These are phyloP conservation scores for Erebia aethiops DNA, from an alignment of 2,888 invertebrate species.

Conservation along the genomic window DNA sequence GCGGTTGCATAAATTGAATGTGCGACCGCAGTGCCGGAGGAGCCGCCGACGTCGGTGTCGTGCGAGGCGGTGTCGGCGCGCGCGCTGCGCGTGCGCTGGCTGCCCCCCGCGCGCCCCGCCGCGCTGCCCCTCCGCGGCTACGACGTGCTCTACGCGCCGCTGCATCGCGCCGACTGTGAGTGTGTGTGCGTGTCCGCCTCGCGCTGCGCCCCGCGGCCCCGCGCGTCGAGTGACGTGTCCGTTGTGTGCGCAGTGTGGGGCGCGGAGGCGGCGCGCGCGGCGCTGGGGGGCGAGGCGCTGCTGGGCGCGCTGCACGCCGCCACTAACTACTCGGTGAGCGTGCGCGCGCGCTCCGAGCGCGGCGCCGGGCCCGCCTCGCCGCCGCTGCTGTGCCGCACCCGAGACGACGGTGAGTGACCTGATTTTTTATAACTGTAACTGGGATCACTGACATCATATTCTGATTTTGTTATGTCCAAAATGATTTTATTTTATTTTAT, in stretches of 20 bases:
- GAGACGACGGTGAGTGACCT: slow-evolving; percentile 86
- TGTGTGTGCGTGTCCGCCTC: slow-evolving; percentile 86
- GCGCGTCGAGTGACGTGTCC: slow-evolving; percentile 84
- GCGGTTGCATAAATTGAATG: background rate
- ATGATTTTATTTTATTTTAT: too few species aligned
- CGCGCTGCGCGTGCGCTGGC: slow-evolving; percentile 87
- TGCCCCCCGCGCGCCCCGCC: slow-evolving; percentile 80
- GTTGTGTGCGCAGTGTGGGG: slow-evolving; percentile 15
- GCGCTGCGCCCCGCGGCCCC: slow-evolving; percentile 79
- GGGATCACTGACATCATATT: too few species aligned
- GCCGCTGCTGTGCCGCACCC: slow-evolving; percentile 88
- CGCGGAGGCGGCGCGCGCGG: slow-evolving; percentile 41
- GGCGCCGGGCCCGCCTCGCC: slow-evolving; percentile 90
- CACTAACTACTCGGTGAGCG: slow-evolving; percentile 92
- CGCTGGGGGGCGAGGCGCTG: slow-evolving; percentile 66
- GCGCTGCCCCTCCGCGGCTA: slow-evolving; percentile 88
- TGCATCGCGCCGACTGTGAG: slow-evolving; percentile 54
- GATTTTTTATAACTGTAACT: too few species aligned
- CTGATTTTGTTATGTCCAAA: too few species aligned
- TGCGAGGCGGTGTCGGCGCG: slow-evolving; percentile 88
- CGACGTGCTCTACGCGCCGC: slow-evolving; percentile 89
- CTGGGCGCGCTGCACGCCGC: slow-evolving; percentile 89
- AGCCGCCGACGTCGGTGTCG: slow-evolving; percentile 86
- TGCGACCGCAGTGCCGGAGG: slow-evolving; percentile 84
- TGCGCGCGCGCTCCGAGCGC: slow-evolving; percentile 89